These are phyloP conservation scores for Drosophila basisetae DNA, from an alignment of 2,888 invertebrate species.

Conservation along the genomic window DNA sequence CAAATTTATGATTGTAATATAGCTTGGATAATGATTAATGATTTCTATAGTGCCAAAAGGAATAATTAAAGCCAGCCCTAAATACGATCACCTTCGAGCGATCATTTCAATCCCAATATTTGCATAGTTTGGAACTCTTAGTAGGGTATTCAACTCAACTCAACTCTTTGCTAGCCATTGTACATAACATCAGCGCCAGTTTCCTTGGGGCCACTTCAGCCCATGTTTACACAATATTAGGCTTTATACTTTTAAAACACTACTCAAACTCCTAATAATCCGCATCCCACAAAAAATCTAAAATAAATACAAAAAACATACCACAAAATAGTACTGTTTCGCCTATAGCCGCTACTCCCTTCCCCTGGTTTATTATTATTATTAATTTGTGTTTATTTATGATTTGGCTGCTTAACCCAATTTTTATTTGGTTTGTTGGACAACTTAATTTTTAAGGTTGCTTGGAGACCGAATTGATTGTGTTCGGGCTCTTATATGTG, in stretches of 20 bases:
- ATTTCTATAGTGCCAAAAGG: not conserved
- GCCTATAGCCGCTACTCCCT: conserved; percentile 23
- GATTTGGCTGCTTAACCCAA: conserved; percentile 40
- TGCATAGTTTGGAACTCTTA: not conserved
- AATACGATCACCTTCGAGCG: not conserved
- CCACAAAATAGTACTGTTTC: conserved; percentile 34
- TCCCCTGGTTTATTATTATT: conserved; percentile 31
- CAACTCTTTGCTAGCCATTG: not conserved
- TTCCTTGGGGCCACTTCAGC: not conserved
- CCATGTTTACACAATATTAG: not conserved
- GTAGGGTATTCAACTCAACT: not conserved
- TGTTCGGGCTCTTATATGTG: conserved; percentile 64
- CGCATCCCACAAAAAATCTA: conserved; percentile 15
- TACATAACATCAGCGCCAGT: conserved; percentile 3
- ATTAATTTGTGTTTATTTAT: conserved; percentile 39
- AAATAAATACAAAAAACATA: conserved; percentile 2
- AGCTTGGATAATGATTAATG: not conserved
- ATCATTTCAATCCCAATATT: not conserved
- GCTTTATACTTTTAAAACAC: conserved; percentile 18
- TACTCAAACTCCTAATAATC: conserved; percentile 12
- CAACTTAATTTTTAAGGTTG: conserved; percentile 76
- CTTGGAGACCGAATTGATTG: conserved; percentile 49
- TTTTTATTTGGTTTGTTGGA: conserved; percentile 53
- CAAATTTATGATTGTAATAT: not conserved
- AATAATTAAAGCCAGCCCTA: not conserved